Evolutionary conservation across 2,797 vertebrate species (phyloP), one percentile per base, ranked within the genome.

Genomic region (Coendou prehensilis): DNA sequence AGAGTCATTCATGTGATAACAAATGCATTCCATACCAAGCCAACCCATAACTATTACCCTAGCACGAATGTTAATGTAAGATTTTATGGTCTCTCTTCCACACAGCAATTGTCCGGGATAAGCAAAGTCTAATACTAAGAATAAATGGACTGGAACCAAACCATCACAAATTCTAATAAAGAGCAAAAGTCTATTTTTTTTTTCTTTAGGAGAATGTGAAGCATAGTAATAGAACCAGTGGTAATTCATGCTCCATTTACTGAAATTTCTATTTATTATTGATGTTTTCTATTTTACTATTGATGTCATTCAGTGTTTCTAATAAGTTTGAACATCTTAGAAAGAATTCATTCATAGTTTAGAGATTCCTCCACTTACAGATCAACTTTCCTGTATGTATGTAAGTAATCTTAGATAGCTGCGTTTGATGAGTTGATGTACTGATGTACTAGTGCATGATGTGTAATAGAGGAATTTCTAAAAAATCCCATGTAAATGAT

Each of bases 121-220:
- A 90, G 84, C 52, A 63, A 92, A 50, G 45, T 71, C 79, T 71
- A 56, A 95, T 45, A 84, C 45, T 20, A 85, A 93, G 89, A 96
- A 89, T 79, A 94, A 93, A 82, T 47, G 37, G 61, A 93, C n/a
- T 50, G 57, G 90, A 94, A 88, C 69, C 50, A 92, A 95, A 71
- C 64, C 14, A 59, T 64, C 54, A 37, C 9, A 10, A 61, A 82
- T 94, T 93, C 89, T 75, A 91, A 94, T 5, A 59, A 18, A 83
- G n/a, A 81, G 45, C 45, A 37, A 11, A 73, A 37, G 33, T 30
- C 6, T 75, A 47, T 73, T 47, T 80, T 67, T 59, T 59, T 50
- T 54, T 30, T 26, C 81, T 87, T 82, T 52, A 23, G 59, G 41
- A 81, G 47, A 96, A 33, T 45, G 50, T 33, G 56, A 92, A 96